A percentile compares a stretch with the other conserved stretches of the same genome.
Evolutionary conservation across 1,140 invertebrate species (phyloP).

Genomic region (Chelonus insularis): DNA sequence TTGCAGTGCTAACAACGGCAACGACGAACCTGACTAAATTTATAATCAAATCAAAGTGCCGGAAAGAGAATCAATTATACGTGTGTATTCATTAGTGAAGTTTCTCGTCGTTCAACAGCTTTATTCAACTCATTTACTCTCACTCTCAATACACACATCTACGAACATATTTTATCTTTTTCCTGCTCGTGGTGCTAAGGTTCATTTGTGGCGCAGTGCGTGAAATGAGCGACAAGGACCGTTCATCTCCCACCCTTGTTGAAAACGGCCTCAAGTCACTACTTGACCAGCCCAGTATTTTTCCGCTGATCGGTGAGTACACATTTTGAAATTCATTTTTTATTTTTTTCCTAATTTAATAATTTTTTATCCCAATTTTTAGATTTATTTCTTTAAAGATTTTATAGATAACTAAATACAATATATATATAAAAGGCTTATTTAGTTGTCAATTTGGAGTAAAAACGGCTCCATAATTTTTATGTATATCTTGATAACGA

Average conservation of each 20-base stretch:
- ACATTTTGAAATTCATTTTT: constrained; percentile 12
- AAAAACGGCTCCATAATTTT: too few species aligned
- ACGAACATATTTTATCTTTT: neutral
- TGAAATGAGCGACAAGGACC: constrained; percentile 78
- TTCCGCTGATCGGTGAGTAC: constrained; percentile 75
- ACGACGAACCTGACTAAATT: too few species aligned
- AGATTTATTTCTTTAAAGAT: too few species aligned
- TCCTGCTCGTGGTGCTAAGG: constrained; percentile 15
- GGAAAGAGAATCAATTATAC: neutral
- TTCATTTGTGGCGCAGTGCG: constrained; percentile 48
- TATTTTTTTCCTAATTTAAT: neutral
- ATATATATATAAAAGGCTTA: too few species aligned
- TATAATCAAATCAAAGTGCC: too few species aligned
- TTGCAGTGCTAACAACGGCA: too few species aligned
- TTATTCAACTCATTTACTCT: neutral
- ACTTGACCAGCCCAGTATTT: constrained; percentile 75
- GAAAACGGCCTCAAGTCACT: constrained; percentile 78
- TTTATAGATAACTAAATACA: too few species aligned
- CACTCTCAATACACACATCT: neutral
- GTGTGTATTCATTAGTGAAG: neutral
- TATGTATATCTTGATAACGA: too few species aligned
- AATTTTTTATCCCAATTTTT: neutral
- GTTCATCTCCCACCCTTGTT: constrained; percentile 75
- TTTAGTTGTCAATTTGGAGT: too few species aligned
- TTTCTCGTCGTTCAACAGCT: neutral